Evolutionary conservation across 2,113 vertebrate species (phyloP).

Genomic region (Paraplagusia blochii): DNA sequence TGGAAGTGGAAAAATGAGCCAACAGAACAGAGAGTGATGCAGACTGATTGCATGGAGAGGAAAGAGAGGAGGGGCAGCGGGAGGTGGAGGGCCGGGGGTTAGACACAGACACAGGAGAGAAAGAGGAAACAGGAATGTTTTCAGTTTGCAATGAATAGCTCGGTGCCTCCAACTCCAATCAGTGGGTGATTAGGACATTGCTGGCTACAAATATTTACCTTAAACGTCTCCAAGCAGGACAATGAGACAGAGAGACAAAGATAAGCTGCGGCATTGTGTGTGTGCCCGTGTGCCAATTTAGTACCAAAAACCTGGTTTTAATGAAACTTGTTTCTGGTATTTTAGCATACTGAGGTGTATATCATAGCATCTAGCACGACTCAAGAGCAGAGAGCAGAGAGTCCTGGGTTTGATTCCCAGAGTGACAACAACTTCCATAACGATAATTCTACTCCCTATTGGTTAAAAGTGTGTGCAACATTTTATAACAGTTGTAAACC

Average conservation of each 20-base stretch:
- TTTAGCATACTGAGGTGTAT: no score
- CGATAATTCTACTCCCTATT: no score
- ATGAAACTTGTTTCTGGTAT: no score
- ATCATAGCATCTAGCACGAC: no score
- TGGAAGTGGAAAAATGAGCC: constrained; percentile 47
- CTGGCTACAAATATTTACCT: constrained; percentile 70
- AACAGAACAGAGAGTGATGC: constrained; percentile 39
- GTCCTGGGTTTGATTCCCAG: no score
- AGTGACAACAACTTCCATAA: no score
- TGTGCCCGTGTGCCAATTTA: constrained; percentile 1
- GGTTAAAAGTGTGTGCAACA: no score
- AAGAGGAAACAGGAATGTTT: constrained; percentile 34
- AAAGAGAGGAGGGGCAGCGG: constrained; percentile 11
- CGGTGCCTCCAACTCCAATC: constrained; percentile 53
- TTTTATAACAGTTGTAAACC: no score
- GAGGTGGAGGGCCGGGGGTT: constrained; percentile 4
- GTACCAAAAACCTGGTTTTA: no score
- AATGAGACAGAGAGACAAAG: constrained; percentile 47
- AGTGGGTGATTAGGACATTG: constrained; percentile 66
- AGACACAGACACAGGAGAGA: constrained; percentile 8
- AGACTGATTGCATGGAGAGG: constrained; percentile 38
- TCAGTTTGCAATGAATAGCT: constrained; percentile 43
- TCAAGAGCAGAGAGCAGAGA: no score
- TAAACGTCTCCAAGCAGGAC: constrained; percentile 54
- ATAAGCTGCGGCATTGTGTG: constrained; percentile 34